Evolutionary conservation across 2,113 vertebrate genomes (phyloP).

Genomic region (Apodemus speciosus): DNA sequence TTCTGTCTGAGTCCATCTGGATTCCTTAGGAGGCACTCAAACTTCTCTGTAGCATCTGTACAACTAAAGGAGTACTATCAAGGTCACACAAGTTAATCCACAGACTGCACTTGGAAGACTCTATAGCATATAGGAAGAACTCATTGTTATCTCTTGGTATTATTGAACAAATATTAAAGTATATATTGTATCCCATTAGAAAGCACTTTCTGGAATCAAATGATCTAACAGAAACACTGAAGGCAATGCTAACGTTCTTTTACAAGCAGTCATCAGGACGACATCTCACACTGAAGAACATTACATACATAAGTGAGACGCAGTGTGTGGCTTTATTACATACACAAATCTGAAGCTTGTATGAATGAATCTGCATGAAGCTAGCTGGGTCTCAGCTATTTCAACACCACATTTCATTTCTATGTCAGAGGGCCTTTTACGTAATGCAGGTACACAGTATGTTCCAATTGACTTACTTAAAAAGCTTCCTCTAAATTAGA

Average conservation of each 20-base stretch:
- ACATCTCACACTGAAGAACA: slow-evolving; percentile 48
- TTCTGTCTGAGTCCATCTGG: not conserved
- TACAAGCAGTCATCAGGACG: slow-evolving; percentile 51
- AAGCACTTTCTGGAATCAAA: slow-evolving; percentile 48
- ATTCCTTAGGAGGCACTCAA: not conserved
- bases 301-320: slow-evolving; percentile 60
- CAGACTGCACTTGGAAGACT: slow-evolving; percentile 16
- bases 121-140: not conserved
- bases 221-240: slow-evolving; percentile 55
- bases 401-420: slow-evolving; percentile 50
- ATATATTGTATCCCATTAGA: slow-evolving; percentile 57
- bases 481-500: slow-evolving; percentile 52
- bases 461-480: slow-evolving; percentile 59
- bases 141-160: slow-evolving; percentile 37
- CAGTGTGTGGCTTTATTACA: slow-evolving; percentile 68
- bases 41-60: not conserved
- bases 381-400: slow-evolving; percentile 34
- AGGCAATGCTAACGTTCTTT: slow-evolving; percentile 39
- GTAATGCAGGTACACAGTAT: not conserved
- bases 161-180: slow-evolving; percentile 64
- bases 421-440: slow-evolving; percentile 37
- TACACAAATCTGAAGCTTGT: slow-evolving; percentile 63
- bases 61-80: slow-evolving; percentile 33
- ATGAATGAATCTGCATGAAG: slow-evolving; percentile 62
- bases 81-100: slow-evolving; percentile 28